Percentiles rank a stretch among this genome's conserved stretches.
phyloP scores from a whole-genome alignment of 2,797 vertebrate species.

The Artibeus jamaicensis region DNA sequence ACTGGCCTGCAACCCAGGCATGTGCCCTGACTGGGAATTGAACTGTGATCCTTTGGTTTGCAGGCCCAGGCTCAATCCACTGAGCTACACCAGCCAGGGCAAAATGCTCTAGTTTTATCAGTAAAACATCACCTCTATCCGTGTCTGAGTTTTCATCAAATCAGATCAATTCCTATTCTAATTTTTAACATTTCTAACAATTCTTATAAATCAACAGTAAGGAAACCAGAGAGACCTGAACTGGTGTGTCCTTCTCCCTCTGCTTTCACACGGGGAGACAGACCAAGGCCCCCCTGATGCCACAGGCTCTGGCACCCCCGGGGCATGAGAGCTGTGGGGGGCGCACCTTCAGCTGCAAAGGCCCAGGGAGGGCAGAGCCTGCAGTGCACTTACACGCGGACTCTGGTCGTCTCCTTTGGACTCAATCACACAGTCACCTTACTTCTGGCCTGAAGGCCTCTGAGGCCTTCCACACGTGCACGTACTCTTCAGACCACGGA shows the following conservation, averaged over 20 bases:
- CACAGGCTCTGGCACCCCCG: not conserved
- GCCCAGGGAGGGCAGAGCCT: not conserved
- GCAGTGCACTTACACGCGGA: not conserved
- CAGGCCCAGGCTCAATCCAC: too few relatives aligned
- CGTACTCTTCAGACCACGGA: not conserved
- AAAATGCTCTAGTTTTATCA: not conserved
- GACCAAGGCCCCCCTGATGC: not conserved
- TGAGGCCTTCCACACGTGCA: too few relatives aligned
- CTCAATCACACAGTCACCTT: fast-evolving
- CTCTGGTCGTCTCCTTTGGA: not conserved
- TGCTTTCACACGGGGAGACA: not conserved
- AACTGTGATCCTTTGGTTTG: too few relatives aligned
- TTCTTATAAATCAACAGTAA: not conserved
- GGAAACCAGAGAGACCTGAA: not conserved
- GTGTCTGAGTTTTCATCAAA: not conserved
- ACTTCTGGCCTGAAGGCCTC: too few relatives aligned
- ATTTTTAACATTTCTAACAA: not conserved
- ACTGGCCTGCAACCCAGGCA: too few relatives aligned
- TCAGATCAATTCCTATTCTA: not conserved
- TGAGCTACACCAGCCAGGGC: not conserved
- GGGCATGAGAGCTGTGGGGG: conserved; percentile 25
- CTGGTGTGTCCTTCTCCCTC: not conserved
- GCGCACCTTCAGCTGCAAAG: not conserved
- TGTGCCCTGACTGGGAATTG: too few relatives aligned
- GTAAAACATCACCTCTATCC: not conserved